Evolutionary conservation across 2,113 vertebrate species (phyloP).

Genomic region (Hypanus sabinus): DNA sequence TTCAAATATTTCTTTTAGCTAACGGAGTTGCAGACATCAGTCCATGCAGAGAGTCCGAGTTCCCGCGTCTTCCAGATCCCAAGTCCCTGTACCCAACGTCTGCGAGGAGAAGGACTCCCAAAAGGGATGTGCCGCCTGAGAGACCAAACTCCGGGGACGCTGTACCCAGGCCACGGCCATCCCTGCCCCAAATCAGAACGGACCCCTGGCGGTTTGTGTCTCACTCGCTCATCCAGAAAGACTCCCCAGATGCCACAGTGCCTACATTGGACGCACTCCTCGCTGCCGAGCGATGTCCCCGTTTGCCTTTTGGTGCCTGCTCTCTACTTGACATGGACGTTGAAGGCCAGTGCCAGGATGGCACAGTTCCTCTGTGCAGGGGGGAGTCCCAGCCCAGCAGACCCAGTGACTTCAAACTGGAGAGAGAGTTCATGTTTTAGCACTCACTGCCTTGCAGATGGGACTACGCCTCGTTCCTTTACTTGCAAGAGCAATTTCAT

Average conservation of each 20-base stretch:
- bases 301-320: conserved; percentile 48
- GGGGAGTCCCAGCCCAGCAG: conserved; percentile 64
- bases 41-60: conserved; percentile 41
- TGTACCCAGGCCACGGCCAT: conserved; percentile 56
- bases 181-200: conserved; percentile 58
- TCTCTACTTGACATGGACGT: conserved; percentile 73
- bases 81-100: conserved; percentile 15
- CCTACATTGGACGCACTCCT: conserved; percentile 51
- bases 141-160: conserved; percentile 43
- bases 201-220: conserved; percentile 55
- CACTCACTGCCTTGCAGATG: conserved; percentile 28
- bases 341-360: conserved; percentile 79
- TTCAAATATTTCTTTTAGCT: conserved; percentile 43
- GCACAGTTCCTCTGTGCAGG: conserved; percentile 75
- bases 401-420: conserved; percentile 69
- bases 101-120: conserved; percentile 48
- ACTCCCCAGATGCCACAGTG: conserved; percentile 52
- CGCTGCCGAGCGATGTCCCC: conserved; percentile 53
- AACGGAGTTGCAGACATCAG: conserved; percentile 47
- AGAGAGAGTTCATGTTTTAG: conserved; percentile 79
- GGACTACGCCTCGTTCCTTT: neutral
- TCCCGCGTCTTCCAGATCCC: conserved; percentile 36
- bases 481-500: neutral
- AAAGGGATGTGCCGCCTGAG: conserved; percentile 46
- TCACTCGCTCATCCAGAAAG: conserved; percentile 59